Percentiles rank a stretch among this genome's conserved stretches.
Evolutionary conservation across 2,888 invertebrate species (phyloP).

Genomic region (Willowsia nigromaculata): DNA sequence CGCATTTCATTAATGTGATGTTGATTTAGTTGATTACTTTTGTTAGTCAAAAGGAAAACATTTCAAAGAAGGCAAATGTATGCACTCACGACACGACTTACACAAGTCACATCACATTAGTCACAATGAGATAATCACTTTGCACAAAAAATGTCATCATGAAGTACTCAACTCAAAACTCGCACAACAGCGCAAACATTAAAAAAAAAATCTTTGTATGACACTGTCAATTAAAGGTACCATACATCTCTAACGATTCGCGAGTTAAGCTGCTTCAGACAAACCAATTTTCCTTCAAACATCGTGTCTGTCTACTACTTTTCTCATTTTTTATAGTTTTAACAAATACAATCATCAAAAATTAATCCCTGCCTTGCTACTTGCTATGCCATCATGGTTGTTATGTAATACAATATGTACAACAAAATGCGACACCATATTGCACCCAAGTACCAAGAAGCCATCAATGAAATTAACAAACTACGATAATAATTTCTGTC

Average conservation of each 20-base stretch:
- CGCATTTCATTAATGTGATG: not conserved
- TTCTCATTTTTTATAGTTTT: not conserved
- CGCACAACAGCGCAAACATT: not conserved
- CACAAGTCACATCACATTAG: conserved; percentile 36
- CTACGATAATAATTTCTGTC: not conserved
- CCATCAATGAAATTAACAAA: not conserved
- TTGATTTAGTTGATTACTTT: conserved; percentile 14
- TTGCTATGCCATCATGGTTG: not conserved
- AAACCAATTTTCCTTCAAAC: not conserved
- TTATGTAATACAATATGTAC: no score
- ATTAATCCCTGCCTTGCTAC: not conserved
- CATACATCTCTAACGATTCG: not conserved
- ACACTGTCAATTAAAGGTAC: conserved; percentile 1
- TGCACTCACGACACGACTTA: conserved; percentile 21
- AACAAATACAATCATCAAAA: not conserved
- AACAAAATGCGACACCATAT: not conserved
- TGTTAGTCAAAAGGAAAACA: not conserved
- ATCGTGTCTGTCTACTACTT: not conserved
- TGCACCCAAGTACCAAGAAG: conserved; percentile 7
- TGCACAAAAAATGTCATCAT: conserved; percentile 8
- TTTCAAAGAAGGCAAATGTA: no score
- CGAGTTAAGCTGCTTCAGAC: not conserved
- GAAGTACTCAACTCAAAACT: not conserved
- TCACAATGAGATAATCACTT: conserved; percentile 1
- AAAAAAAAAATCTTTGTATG: not conserved